These are phyloP conservation scores for Cyprinella venusta DNA, from an alignment of 2,797 vertebrate genomes.

Conservation along the genomic window DNA sequence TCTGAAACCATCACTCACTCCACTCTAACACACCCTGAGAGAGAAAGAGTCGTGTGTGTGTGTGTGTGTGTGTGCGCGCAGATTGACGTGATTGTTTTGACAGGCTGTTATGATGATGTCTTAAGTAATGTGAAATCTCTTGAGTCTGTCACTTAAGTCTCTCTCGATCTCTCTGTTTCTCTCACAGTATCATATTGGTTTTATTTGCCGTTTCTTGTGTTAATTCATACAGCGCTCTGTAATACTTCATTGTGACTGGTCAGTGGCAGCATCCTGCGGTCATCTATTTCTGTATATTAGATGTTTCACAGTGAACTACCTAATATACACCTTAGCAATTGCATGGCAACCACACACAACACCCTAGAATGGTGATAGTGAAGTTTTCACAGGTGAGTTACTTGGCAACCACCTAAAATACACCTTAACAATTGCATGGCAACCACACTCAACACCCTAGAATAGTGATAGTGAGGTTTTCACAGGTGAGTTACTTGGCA, in stretches of 20 bases:
- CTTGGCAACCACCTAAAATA: too few relatives aligned
- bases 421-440: too few relatives aligned
- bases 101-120: conserved; percentile 71
- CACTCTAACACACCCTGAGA: not conserved
- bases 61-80: not conserved
- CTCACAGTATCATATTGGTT: not conserved
- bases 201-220: not conserved
- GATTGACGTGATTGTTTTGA: conserved; percentile 51
- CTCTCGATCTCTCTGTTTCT: not conserved
- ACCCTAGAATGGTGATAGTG: too few relatives aligned
- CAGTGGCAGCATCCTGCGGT: not conserved
- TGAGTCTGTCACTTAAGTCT: conserved; percentile 36
- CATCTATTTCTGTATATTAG: not conserved
- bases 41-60: not conserved
- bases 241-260: not conserved
- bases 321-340: too few relatives aligned
- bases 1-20: conserved; percentile 36
- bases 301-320: not conserved
- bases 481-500: too few relatives aligned
- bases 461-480: too few relatives aligned
- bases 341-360: too few relatives aligned
- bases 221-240: not conserved
- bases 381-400: too few relatives aligned
- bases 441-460: too few relatives aligned
- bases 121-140: conserved; percentile 74